A percentile compares a stretch with the other conserved stretches of the same genome.
phyloP scores from a whole-genome alignment of 2,888 invertebrate species.

The Thymelicus acteon region DNA sequence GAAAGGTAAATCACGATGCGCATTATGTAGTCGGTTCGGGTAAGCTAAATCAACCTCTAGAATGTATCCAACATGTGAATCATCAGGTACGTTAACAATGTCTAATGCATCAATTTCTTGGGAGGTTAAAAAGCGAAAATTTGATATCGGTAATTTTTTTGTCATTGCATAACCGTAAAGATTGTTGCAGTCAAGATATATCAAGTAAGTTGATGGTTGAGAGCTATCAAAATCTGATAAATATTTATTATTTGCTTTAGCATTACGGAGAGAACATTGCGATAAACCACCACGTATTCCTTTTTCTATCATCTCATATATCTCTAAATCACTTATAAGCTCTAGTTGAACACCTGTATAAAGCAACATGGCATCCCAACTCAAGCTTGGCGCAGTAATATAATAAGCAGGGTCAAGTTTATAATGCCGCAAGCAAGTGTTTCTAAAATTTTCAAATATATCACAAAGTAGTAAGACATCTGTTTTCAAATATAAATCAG shows the following conservation, averaged over 20 bases:
- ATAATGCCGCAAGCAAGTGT: background rate
- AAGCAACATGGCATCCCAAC: background rate
- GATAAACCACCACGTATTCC: background rate
- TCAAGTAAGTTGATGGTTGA: constrained; percentile 9
- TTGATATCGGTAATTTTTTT: constrained; percentile 38
- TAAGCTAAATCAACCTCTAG: constrained; percentile 47
- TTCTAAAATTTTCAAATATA: constrained; percentile 5
- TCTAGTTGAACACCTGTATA: background rate
- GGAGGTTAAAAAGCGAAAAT: constrained; percentile 33
- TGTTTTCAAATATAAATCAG: constrained; percentile 9
- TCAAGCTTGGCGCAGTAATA: background rate
- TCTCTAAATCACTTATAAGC: background rate
- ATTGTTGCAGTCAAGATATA: constrained; percentile 16
- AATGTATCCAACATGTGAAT: constrained; percentile 44
- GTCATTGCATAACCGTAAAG: constrained; percentile 39
- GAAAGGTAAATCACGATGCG: constrained; percentile 39
- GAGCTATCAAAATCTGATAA: constrained; percentile 3
- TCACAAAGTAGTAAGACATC: background rate
- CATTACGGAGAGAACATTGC: background rate
- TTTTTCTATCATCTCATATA: constrained; percentile 4
- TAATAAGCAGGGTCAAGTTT: background rate
- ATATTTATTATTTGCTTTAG: background rate
- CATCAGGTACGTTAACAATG: constrained; percentile 32
- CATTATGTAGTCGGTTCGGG: constrained; percentile 38
- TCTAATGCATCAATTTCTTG: constrained; percentile 36